Conservation (phyloP, 1,140 invertebrate genomes). For the Ctenoplectra terminalis region DNA sequence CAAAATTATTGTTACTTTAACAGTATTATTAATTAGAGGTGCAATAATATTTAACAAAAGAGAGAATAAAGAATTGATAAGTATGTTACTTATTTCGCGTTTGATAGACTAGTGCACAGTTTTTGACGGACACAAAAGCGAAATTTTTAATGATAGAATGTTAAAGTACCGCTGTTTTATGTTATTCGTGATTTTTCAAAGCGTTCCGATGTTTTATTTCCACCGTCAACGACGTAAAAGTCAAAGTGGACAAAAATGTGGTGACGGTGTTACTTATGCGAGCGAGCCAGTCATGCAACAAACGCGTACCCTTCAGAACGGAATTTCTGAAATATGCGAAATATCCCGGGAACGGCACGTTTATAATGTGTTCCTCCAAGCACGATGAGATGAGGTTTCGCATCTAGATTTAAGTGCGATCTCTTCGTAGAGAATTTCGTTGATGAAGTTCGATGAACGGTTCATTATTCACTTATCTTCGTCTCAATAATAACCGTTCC, state of each 20-base stretch:
- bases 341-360: constrained; percentile 65
- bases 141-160: too few relatives aligned
- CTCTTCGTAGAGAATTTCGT: constrained; percentile 33
- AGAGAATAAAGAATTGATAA: too few relatives aligned
- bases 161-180: too few relatives aligned
- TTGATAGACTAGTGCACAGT: too few relatives aligned
- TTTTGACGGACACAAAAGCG: too few relatives aligned
- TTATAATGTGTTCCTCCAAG: constrained; percentile 63
- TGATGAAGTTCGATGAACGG: neutral
- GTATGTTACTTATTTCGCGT: too few relatives aligned
- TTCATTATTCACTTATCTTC: neutral
- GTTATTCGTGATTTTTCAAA: too few relatives aligned
- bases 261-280: constrained; percentile 56
- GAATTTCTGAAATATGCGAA: constrained; percentile 74
- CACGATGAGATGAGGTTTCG: constrained; percentile 39
- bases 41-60: too few relatives aligned
- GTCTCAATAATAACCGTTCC: neutral
- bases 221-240: too few relatives aligned
- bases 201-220: too few relatives aligned
- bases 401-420: constrained; percentile 55
- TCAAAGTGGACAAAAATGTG: constrained; percentile 49
- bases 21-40: too few relatives aligned
- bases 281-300: constrained; percentile 56
- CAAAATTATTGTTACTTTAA: too few relatives aligned
- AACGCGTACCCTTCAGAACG: constrained; percentile 59